Percentiles rank a stretch among this genome's conserved stretches.
Conservation (phyloP, 1,140 invertebrate genomes). For the Nebria ingens region DNA sequence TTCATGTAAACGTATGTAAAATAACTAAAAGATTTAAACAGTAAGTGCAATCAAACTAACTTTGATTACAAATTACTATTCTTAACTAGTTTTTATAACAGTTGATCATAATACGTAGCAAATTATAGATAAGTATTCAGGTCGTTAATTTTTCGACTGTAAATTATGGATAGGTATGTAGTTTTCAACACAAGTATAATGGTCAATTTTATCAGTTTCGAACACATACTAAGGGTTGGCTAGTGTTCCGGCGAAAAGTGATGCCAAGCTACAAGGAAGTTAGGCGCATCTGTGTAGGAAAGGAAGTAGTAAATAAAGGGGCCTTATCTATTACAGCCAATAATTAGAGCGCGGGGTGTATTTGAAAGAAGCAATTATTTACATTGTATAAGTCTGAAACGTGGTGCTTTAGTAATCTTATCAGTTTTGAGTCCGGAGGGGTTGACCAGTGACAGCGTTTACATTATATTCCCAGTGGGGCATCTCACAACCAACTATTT, state of each 20-base stretch:
- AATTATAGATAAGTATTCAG: background rate
- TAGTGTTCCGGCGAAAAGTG: background rate
- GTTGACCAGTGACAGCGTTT: background rate
- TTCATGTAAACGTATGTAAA: background rate
- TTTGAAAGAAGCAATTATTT: slow-evolving; percentile 12
- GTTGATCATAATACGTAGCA: background rate
- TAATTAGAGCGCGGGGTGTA: slow-evolving; percentile 7
- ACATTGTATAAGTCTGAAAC: slow-evolving; percentile 9
- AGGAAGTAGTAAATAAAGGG: slow-evolving; percentile 9
- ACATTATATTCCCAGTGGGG: background rate
- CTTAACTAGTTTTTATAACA: background rate
- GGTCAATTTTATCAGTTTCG: background rate
- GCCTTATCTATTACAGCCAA: slow-evolving; percentile 9
- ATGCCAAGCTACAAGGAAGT: background rate
- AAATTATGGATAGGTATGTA: background rate
- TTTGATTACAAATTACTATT: background rate
- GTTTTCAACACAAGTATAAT: background rate
- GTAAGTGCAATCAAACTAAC: background rate
- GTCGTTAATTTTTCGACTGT: background rate
- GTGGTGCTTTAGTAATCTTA: background rate
- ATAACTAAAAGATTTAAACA: background rate
- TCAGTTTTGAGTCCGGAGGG: background rate
- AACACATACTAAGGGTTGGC: background rate
- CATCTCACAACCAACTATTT: too few species aligned
- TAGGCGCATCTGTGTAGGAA: slow-evolving; percentile 6